Evolutionary conservation across 2,113 vertebrate genomes (phyloP), one percentile per base, ranked within the genome.

Genomic region (Tragelaphus strepsiceros): DNA sequence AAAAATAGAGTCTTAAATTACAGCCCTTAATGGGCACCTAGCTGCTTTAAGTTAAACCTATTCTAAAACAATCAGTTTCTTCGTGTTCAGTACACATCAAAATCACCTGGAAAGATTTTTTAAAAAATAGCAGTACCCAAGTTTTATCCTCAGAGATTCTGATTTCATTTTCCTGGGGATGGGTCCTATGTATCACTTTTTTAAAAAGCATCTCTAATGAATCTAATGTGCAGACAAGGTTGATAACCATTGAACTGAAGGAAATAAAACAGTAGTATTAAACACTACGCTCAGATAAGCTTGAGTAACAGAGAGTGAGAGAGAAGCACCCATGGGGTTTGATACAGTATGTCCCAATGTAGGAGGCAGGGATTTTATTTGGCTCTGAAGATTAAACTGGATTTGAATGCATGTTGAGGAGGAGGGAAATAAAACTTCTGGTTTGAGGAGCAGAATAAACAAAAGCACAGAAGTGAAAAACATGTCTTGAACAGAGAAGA

Each of bases 281-380:
- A 39, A 32, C 3, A 82, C 21, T 11, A 26, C 43, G 51, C 30
- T 49, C 21, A 86, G 59, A 86, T 59, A 82, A 95, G 1, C 54
- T 14, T 35, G 46, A 80, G 39, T 7, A 10, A 51, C 21, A 80
- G 19, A 80, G 7, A 62, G 5, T 22, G 10, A 16, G 7, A 62
- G 4, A 11, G 6, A 35, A 14, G 43, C 0, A 1, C 2, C 17
- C 28, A 0, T 0, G 8, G 32, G 13, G 10, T 26, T 82, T 56
- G 26, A 28, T 54, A 7, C 15, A n/a, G 6, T 17, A 4, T 30
- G 9, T 71, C 8, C 78, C 32, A 2, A 3, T 2, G 3, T 7
- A 54, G 24, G 9, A 92, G 26, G 39, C 28, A 22, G 28, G 5
- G 13, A 35, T 39, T 86, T 32, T 71, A 24, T 15, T 35, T 21